Percentiles rank a stretch among this genome's conserved stretches.
Conservation (phyloP, 2,113 vertebrate species). For the Percopsis transmontana region DNA sequence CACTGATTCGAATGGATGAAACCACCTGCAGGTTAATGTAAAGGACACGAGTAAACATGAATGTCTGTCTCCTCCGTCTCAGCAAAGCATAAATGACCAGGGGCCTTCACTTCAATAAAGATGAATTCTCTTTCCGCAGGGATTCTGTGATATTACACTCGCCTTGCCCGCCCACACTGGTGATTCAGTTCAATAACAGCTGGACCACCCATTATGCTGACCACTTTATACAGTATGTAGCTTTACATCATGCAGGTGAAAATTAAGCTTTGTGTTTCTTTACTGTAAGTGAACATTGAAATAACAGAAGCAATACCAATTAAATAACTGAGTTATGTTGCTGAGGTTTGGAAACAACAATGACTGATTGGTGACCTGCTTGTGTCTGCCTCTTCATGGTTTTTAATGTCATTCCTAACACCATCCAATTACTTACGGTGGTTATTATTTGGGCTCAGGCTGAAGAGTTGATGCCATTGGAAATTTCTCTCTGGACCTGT, state of each 20-base stretch:
- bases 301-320: conserved; percentile 31
- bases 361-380: conserved; percentile 65
- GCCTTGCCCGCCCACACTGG: neutral
- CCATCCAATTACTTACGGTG: conserved; percentile 72
- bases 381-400: conserved; percentile 42
- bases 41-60: conserved; percentile 49
- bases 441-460: conserved; percentile 59
- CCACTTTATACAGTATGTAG: neutral
- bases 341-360: conserved; percentile 14
- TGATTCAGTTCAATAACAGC: neutral
- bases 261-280: neutral
- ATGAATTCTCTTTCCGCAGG: neutral
- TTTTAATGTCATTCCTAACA: conserved; percentile 69
- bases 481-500: conserved; percentile 67
- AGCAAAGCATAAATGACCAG: conserved; percentile 18
- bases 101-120: neutral
- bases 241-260: neutral
- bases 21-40: conserved; percentile 54
- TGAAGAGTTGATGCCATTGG: conserved; percentile 48
- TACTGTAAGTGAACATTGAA: neutral
- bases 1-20: conserved; percentile 44
- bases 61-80: conserved; percentile 29
- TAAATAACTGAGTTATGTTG: conserved; percentile 50
- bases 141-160: conserved; percentile 2
- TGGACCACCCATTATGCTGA: neutral